Evolutionary conservation across 2,113 vertebrate genomes (phyloP).

Genomic region (Dromas ardeola): DNA sequence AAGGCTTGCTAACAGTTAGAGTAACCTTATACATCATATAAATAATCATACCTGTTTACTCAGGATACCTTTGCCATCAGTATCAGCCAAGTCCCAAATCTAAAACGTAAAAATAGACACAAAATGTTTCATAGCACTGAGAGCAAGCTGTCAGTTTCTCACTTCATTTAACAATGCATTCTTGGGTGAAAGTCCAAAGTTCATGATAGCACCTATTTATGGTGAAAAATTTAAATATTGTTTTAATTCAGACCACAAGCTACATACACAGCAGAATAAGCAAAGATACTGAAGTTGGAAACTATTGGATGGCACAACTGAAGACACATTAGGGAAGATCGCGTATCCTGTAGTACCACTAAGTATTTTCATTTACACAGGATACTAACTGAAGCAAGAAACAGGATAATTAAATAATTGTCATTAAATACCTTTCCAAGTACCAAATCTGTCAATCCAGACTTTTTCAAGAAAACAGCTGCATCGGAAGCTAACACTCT

Average conservation of each 20-base stretch:
- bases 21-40: background rate
- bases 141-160: background rate
- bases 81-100: constrained; percentile 98
- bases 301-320: background rate
- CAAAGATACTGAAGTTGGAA: background rate
- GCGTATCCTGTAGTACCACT: background rate
- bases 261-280: background rate
- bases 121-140: background rate
- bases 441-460: constrained; percentile 91
- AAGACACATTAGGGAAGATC: background rate
- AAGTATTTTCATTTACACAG: background rate
- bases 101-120: constrained; percentile 56
- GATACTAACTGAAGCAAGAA: background rate
- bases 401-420: background rate
- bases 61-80: constrained; percentile 91
- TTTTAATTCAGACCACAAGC: background rate
- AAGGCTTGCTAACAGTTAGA: background rate
- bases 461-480: constrained; percentile 93
- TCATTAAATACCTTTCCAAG: constrained; percentile 88
- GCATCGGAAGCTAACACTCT: constrained; percentile 92
- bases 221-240: background rate
- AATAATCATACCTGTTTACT: constrained; percentile 90
- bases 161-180: background rate
- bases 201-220: background rate
- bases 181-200: background rate